A percentile compares a stretch with the other conserved stretches of the same genome.
These are phyloP conservation scores for Percopsis transmontana DNA, from an alignment of 2,113 vertebrate genomes.

Conservation along the genomic window DNA sequence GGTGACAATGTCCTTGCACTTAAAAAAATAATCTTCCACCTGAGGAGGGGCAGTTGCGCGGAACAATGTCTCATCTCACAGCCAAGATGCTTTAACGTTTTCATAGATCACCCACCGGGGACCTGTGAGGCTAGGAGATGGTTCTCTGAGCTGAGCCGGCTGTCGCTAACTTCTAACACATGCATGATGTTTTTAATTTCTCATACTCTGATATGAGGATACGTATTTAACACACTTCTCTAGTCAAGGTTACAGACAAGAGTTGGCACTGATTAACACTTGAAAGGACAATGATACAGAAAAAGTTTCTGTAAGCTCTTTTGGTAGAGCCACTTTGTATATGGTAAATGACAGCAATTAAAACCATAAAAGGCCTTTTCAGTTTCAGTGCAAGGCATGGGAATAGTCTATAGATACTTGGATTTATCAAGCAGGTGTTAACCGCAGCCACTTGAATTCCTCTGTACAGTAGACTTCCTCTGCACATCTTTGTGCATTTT, in stretches of 20 bases:
- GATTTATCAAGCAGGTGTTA: neutral
- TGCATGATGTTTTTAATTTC: neutral
- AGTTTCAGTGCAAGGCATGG: neutral
- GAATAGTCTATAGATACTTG: neutral
- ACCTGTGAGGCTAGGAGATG: neutral
- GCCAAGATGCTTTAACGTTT: neutral
- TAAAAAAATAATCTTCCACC: neutral
- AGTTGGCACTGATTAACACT: too few relatives aligned
- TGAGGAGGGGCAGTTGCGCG: neutral
- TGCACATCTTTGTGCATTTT: too few relatives aligned
- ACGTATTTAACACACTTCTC: too few relatives aligned
- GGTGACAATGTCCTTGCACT: neutral
- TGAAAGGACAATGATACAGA: neutral
- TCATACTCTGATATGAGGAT: too few relatives aligned
- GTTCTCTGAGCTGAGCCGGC: conserved; percentile 10
- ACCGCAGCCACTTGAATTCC: neutral
- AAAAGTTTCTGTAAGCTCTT: neutral
- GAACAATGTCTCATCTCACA: neutral
- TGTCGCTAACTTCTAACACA: neutral
- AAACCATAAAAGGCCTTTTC: neutral
- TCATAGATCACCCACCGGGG: neutral
- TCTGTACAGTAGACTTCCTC: neutral
- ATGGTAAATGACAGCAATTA: conserved; percentile 1
- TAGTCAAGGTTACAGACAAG: too few relatives aligned
- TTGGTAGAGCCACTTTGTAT: neutral